Evolutionary conservation across 2,113 vertebrate genomes (phyloP).

Genomic region (Falco punctatus): DNA sequence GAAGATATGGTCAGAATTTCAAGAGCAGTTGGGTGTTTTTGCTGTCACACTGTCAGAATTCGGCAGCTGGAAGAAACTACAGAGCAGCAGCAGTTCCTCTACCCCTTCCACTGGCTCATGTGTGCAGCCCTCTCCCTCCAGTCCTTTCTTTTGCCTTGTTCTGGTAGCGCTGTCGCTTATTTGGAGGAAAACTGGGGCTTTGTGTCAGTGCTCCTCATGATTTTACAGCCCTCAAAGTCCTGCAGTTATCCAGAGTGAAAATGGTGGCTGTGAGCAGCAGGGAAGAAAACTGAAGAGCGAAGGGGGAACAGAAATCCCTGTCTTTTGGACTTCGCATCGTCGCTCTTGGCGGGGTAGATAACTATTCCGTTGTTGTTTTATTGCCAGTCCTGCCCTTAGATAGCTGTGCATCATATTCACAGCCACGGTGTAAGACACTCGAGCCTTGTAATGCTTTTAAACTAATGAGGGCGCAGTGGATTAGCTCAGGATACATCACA

Average conservation of each 20-base stretch:
- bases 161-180: neutral
- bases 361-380: neutral
- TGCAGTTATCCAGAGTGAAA: neutral
- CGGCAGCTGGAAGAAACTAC: neutral
- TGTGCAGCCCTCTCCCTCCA: neutral
- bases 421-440: neutral
- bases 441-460: neutral
- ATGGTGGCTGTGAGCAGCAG: neutral
- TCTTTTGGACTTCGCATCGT: neutral
- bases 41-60: neutral
- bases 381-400: neutral
- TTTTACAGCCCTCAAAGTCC: neutral
- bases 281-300: neutral
- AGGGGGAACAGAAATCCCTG: neutral
- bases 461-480: neutral
- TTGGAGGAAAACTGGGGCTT: neutral
- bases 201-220: neutral
- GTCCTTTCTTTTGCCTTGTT: neutral
- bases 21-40: neutral
- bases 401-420: neutral
- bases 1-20: neutral
- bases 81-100: neutral
- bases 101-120: rapidly evolving
- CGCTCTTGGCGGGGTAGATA: neutral
- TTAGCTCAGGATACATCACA: neutral